phyloP scores from a whole-genome alignment of 2,888 invertebrate species.

The Xestobium rufovillosum region DNA sequence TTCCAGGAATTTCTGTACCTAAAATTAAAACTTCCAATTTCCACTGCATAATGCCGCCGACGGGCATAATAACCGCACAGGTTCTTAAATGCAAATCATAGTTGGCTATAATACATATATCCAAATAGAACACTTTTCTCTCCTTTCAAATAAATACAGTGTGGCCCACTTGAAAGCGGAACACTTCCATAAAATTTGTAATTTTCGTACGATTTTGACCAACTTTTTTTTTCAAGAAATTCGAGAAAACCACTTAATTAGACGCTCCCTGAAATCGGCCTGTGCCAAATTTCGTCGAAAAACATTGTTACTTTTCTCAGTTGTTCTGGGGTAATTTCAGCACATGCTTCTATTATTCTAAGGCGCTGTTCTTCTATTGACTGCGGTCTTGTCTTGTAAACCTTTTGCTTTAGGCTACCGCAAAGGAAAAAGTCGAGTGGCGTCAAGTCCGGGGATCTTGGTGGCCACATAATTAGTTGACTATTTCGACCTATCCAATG shows the following conservation, averaged over 20 bases:
- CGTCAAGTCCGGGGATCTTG: too few relatives aligned
- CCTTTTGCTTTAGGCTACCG: not conserved
- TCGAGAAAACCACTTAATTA: not conserved
- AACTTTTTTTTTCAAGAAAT: not conserved
- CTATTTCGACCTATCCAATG: too few relatives aligned
- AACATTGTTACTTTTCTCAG: not conserved
- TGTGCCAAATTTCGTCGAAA: not conserved
- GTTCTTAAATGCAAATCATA: too few relatives aligned
- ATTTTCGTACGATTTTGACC: not conserved
- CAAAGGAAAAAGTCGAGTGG: too few relatives aligned
- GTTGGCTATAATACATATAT: too few relatives aligned
- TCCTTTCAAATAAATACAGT: too few relatives aligned
- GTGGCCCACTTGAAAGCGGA: not conserved
- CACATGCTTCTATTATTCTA: not conserved
- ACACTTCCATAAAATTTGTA: not conserved
- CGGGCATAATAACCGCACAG: too few relatives aligned
- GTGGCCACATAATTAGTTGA: too few relatives aligned
- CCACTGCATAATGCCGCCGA: too few relatives aligned
- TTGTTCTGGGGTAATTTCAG: constrained; percentile 2
- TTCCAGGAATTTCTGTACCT: too few relatives aligned
- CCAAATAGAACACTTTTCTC: too few relatives aligned
- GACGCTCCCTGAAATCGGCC: constrained; percentile 2
- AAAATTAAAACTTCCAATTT: too few relatives aligned
- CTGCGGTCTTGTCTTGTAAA: constrained; percentile 1
- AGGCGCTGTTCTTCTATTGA: not conserved